These are phyloP conservation scores for Neosalanx taihuensis DNA, from an alignment of 2,797 vertebrate genomes.

Conservation along the genomic window DNA sequence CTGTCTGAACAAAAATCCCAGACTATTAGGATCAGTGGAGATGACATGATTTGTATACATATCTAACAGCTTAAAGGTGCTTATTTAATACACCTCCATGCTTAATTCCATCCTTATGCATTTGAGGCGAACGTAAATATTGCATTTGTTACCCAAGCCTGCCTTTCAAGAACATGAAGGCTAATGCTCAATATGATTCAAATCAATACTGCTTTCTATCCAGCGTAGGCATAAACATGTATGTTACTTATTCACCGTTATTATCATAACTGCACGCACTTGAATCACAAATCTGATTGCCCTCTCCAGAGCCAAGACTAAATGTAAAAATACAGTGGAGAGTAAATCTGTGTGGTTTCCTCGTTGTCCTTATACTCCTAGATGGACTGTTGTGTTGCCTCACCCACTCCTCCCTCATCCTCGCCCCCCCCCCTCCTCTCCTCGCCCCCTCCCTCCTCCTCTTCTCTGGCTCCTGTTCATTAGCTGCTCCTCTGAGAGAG, in stretches of 20 bases:
- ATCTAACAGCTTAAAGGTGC: constrained; percentile 66
- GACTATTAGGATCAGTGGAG: constrained; percentile 62
- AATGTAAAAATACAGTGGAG: constrained; percentile 36
- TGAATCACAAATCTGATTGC: constrained; percentile 44
- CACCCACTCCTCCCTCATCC: constrained; percentile 12
- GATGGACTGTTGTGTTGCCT: constrained; percentile 34
- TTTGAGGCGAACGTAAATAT: constrained; percentile 61
- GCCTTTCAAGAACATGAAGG: constrained; percentile 60
- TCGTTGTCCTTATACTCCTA: constrained; percentile 34
- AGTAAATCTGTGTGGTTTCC: constrained; percentile 46
- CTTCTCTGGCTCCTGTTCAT: constrained; percentile 29
- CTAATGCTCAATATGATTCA: constrained; percentile 59
- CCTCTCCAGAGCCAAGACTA: constrained; percentile 25
- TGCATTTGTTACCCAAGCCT: constrained; percentile 55
- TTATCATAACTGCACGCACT: constrained; percentile 61
- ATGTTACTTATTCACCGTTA: constrained; percentile 52
- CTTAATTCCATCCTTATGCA: constrained; percentile 40
- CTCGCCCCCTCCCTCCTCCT: neutral
- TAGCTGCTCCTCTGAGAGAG: constrained; percentile 37
- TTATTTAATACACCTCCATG: constrained; percentile 59
- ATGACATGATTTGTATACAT: constrained; percentile 73
- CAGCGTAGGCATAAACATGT: constrained; percentile 53
- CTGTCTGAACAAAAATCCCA: constrained; percentile 59
- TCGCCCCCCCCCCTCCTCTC: constrained; percentile 29
- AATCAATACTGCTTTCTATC: constrained; percentile 65